Base-by-base conservation (phyloP, 2,888 invertebrate genomes). In the Scrobipalpa atriplicella region DNA sequence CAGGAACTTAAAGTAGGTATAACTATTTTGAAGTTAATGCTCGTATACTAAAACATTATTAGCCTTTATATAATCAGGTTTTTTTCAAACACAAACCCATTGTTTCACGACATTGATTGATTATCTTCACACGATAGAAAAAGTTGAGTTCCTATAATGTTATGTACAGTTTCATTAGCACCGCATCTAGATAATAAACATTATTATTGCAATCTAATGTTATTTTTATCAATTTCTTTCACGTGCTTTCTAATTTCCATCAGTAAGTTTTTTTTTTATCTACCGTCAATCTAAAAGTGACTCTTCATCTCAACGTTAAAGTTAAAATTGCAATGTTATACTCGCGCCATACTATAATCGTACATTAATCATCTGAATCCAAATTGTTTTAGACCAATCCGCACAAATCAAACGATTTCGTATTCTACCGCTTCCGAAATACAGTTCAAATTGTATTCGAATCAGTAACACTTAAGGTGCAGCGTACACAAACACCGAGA, bases 301-400 rank as follows among this genome's bases (percentile, higher is more conserved):
- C 73, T 68, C 41, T 78, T 76, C 67, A 2, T 0, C 0, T 5
- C 64, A 5, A 8, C 0, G 5, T 72, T 73, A 79, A 69, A 73
- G 78, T 73, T 70, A 41, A 68, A 72, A 75, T 75, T 78, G 60
- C 67, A 70, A 71, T 66, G 61, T 64, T 54, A 43, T n/a, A 43
- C 65, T 68, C 79, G 79, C 75, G 72, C 67, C 81, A 80, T 80
- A 82, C 81, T 82, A 78, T 84, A 83, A 81, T 81, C 16, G 47
- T 81, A 84, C 92, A 92, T 92, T 88, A 92, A 92, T 92, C 92
- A 92, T 91, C 85, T 80, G 81, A 84, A 86, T 85, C 82, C 81
- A 85, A 92, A 91, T 89, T 88, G 90, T 90, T 90, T 86, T 80
- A 87, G 83, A 84, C 82, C 79, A 75, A 73, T 69, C 65, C 70